Evolutionary conservation across 2,888 invertebrate genomes (phyloP).

Genomic region (Pachycephus smyrnensis): DNA sequence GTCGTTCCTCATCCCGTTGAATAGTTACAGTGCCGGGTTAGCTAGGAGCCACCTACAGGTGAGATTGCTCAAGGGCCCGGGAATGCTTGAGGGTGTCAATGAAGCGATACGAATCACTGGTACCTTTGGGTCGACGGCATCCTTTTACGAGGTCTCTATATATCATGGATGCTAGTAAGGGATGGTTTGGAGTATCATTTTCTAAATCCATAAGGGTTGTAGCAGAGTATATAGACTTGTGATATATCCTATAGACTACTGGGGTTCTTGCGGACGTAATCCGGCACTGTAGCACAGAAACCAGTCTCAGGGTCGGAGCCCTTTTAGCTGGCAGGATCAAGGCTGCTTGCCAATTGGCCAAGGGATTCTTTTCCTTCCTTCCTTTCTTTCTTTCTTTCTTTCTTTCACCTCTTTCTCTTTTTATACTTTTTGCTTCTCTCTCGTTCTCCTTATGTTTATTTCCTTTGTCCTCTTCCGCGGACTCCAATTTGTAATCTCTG

Average conservation of each 20-base stretch:
- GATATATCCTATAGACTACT: not conserved
- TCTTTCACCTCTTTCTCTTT: not conserved
- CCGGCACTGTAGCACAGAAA: slow-evolving; percentile 26
- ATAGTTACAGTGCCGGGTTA: not conserved
- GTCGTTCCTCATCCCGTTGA: not conserved
- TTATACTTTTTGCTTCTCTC: too few species aligned
- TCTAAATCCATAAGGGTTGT: not conserved
- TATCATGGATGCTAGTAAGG: too few species aligned
- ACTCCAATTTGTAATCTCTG: not conserved
- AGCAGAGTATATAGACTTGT: not conserved
- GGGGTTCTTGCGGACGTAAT: slow-evolving; percentile 13
- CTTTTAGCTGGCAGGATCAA: slow-evolving; percentile 41
- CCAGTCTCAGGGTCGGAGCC: slow-evolving; percentile 45
- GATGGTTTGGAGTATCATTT: too few species aligned
- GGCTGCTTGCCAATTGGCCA: slow-evolving; percentile 44
- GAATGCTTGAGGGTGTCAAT: not conserved
- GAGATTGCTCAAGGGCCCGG: not conserved
- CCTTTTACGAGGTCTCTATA: too few species aligned
- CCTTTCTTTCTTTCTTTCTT: not conserved
- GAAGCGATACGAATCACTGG: not conserved
- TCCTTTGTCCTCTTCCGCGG: not conserved
- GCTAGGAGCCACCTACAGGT: not conserved
- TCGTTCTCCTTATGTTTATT: not conserved
- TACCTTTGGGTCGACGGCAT: too few species aligned
- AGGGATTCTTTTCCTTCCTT: slow-evolving; percentile 24